A percentile compares a stretch with the other conserved stretches of the same genome.
Evolutionary conservation across 2,113 vertebrate genomes (phyloP).

Genomic region (Chionis minor): DNA sequence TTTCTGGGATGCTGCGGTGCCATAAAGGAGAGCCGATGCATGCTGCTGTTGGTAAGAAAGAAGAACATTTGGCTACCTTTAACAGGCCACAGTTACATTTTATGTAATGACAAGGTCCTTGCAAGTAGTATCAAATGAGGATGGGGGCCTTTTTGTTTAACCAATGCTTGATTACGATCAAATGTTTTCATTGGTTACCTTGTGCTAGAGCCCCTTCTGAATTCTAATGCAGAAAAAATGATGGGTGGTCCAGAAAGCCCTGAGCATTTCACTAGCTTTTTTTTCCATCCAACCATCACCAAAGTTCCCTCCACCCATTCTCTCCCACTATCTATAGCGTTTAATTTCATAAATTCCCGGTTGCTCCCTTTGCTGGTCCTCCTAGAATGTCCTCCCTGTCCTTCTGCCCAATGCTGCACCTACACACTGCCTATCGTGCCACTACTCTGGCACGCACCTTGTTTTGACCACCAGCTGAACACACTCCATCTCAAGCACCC

Average conservation of each 20-base stretch:
- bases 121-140: background rate
- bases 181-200: background rate
- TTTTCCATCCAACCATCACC: background rate
- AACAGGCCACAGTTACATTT: background rate
- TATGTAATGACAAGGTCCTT: background rate
- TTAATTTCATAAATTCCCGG: background rate
- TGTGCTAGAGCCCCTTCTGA: background rate
- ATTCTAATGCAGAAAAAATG: background rate
- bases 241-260: background rate
- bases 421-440: background rate
- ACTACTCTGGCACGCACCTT: background rate
- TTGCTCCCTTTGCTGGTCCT: background rate
- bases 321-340: background rate
- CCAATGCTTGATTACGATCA: background rate
- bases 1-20: constrained; percentile 92
- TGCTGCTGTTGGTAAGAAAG: constrained; percentile 84
- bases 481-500: fast-evolving
- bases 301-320: background rate
- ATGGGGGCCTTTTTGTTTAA: background rate
- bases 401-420: background rate
- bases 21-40: constrained; percentile 81
- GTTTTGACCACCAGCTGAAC: background rate
- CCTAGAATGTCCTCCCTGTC: background rate
- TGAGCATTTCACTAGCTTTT: background rate
- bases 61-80: background rate